Evolutionary conservation across 1,140 invertebrate species (phyloP), one percentile per base, ranked within the genome.

Genomic region (Araneus ventricosus): DNA sequence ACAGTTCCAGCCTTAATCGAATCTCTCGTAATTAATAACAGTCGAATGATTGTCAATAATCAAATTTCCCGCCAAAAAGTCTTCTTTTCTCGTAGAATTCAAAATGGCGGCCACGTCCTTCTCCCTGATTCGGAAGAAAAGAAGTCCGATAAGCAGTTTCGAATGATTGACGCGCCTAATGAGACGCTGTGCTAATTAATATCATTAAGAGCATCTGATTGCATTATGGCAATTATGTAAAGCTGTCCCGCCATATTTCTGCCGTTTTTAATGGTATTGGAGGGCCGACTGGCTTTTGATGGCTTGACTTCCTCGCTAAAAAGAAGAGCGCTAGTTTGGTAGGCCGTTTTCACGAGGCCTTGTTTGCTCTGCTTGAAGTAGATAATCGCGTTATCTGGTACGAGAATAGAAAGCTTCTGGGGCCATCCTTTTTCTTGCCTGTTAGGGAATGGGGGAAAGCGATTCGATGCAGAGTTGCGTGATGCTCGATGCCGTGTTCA

Each of bases 151-250:
- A 84, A 91, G 89, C 89, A 82, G 37, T 52, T 63, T 79, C 52
- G 82, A 27, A 57, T 92, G 90, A 92, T 92, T 92, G 90, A 92
- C 90, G 90, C 39, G 7, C 8, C 30, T 92, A 92, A 92, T 86
- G 84, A 92, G 90, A 92, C 24, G 61, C 80, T 85, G 61, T 61
- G 57, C 90, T 92, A 92, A 92, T 92, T 92, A 92, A 92, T 92
- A 75, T 92, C 90, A 86, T 92, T 92, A 92, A 39, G 61, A 86
- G 61, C 90, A 92, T 92, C 90, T 92, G 90, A 92, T 92, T 92
- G 90, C 80, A 92, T 92, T 92, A 92, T 20, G 82, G 90, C 45
- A 92, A 92, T 92, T 92, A 92, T 70, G 80, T 45, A 75, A 45
- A 37, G 61, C 52, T 75, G 52, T 52, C 90, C 80, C 80, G 37